A percentile compares a stretch with the other conserved stretches of the same genome.
Conservation (phyloP, 2,888 invertebrate species). For the Ormia ochracea region DNA sequence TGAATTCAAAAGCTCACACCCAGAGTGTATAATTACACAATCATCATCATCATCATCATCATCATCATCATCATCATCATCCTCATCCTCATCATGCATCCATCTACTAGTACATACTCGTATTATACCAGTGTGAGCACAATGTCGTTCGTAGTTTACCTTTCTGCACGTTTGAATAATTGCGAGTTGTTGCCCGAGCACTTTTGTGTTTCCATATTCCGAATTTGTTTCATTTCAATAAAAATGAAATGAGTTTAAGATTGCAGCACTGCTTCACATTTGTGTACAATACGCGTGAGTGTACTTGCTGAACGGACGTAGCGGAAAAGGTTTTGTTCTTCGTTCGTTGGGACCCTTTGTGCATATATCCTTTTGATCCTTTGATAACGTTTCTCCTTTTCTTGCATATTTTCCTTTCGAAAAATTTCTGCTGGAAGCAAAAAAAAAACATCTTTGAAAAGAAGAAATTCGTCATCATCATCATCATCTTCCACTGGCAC, state of each 20-base stretch:
- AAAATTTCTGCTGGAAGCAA: conserved; percentile 11
- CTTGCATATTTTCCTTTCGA: conserved; percentile 7
- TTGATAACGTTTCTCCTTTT: conserved; percentile 24
- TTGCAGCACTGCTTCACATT: conserved; percentile 28
- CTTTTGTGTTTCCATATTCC: not conserved
- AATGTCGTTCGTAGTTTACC: conserved; percentile 36
- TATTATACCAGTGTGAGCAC: too few species aligned
- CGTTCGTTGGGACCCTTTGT: conserved; percentile 51
- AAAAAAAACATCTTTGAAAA: conserved; percentile 8
- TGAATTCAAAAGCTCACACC: conserved; percentile 62
- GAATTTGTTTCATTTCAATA: not conserved
- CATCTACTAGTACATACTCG: too few species aligned
- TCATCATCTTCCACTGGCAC: conserved; percentile 51
- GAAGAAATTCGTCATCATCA: conserved; percentile 36
- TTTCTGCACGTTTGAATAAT: conserved; percentile 21
- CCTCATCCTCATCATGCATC: too few species aligned
- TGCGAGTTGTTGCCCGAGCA: conserved; percentile 23
- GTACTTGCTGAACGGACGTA: conserved; percentile 51
- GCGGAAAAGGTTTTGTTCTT: conserved; percentile 50
- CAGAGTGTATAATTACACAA: conserved; percentile 65
- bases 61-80: too few species aligned
- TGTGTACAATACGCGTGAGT: conserved; percentile 40
- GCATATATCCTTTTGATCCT: conserved; percentile 60
- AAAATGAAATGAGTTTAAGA: conserved; percentile 38
- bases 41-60: conserved; percentile 51